Percentiles rank a stretch among this genome's conserved stretches.
phyloP scores from a whole-genome alignment of 2,113 vertebrate genomes.

The Xiphophorus hellerii region DNA sequence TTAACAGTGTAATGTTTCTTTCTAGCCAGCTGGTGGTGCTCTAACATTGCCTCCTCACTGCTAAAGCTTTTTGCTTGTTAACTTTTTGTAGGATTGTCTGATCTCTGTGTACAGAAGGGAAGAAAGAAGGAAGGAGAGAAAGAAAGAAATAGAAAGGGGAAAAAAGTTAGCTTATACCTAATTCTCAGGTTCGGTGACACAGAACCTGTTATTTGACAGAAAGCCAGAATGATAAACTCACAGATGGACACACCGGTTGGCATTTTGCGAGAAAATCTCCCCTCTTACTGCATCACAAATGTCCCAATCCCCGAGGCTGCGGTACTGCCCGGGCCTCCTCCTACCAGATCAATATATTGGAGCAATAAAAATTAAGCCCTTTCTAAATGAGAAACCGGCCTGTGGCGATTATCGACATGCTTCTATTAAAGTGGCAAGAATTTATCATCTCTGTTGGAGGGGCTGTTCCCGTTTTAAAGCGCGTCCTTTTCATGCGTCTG shows the following conservation, averaged over 20 bases:
- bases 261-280: conserved; percentile 38
- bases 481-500: conserved; percentile 18
- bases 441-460: conserved; percentile 50
- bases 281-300: conserved; percentile 38
- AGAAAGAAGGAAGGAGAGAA: neutral
- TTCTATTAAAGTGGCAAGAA: conserved; percentile 57
- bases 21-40: conserved; percentile 71
- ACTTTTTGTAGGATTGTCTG: neutral
- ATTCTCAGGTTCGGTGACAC: neutral
- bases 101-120: neutral
- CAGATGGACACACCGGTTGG: conserved; percentile 56
- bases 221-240: conserved; percentile 44
- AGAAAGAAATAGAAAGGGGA: too few species aligned
- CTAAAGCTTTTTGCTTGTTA: neutral
- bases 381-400: conserved; percentile 52
- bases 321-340: conserved; percentile 41
- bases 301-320: conserved; percentile 41
- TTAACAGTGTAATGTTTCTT: conserved; percentile 49
- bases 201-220: conserved; percentile 36
- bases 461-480: conserved; percentile 50
- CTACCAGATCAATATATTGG: conserved; percentile 54
- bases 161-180: too few species aligned
- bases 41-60: conserved; percentile 50
- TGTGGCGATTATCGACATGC: conserved; percentile 41
- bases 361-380: conserved; percentile 57